phyloP scores from a whole-genome alignment of 2,888 invertebrate genomes.

The Stenichneumon culpator region DNA sequence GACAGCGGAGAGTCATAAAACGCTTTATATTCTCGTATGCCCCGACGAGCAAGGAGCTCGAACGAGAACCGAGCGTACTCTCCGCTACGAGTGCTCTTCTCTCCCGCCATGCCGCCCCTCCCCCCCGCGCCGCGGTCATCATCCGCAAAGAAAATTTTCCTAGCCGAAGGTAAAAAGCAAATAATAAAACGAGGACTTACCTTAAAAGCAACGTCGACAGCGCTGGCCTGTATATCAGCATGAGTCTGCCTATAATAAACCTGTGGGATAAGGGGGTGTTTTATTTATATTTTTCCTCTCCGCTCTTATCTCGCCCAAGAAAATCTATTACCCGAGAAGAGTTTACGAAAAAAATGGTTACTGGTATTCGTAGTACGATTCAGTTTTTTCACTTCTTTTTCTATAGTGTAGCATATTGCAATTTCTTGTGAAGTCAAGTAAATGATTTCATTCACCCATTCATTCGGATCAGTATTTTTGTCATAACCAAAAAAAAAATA shows the following conservation, averaged over 20 bases:
- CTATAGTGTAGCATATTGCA: too few species aligned
- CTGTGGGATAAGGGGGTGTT: constrained; percentile 31
- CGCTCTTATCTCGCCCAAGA: constrained; percentile 5
- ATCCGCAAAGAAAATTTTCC: constrained; percentile 52
- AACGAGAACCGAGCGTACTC: constrained; percentile 54
- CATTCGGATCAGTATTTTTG: background rate
- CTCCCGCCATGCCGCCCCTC: background rate
- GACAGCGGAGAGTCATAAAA: constrained; percentile 72
- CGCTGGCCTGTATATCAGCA: constrained; percentile 16
- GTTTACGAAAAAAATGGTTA: background rate
- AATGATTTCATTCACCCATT: too few species aligned
- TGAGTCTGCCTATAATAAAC: constrained; percentile 48
- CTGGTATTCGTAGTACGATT: too few species aligned
- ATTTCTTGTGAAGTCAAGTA: too few species aligned
- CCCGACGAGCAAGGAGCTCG: constrained; percentile 50
- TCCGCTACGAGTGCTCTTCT: constrained; percentile 33
- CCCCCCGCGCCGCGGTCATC: background rate
- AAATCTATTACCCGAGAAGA: background rate
- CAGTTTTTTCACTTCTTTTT: too few species aligned
- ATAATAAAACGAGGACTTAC: constrained; percentile 58
- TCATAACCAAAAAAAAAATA: background rate
- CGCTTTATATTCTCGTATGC: constrained; percentile 72
- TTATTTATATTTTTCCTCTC: constrained; percentile 30
- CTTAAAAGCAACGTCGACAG: constrained; percentile 45
- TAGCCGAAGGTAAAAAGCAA: constrained; percentile 57